phyloP scores from a whole-genome alignment of 2,888 invertebrate species.

The Penaeus monodon region DNA sequence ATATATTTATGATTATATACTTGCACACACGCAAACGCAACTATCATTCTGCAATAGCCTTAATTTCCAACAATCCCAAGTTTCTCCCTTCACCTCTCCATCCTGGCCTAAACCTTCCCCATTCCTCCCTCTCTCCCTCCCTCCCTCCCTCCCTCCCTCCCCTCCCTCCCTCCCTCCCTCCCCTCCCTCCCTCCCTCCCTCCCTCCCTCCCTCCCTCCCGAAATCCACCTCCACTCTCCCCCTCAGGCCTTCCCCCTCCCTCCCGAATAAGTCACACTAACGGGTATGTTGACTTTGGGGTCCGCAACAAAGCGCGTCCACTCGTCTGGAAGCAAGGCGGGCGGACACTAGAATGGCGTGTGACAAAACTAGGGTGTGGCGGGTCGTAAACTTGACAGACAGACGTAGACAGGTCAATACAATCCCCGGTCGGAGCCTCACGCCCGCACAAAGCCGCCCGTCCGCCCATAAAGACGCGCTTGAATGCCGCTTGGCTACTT shows the following conservation, averaged over 20 bases:
- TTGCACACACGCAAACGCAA: no score
- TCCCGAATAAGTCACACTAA: background rate
- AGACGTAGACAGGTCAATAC: conserved; percentile 59
- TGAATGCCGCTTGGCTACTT: conserved; percentile 28
- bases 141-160: background rate
- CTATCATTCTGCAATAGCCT: no score
- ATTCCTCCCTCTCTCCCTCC: no score
- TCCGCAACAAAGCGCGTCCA: conserved; percentile 43
- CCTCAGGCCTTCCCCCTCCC: background rate
- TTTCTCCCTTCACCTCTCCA: no score
- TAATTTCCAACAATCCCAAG: no score
- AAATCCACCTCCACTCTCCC: background rate
- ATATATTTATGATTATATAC: no score
- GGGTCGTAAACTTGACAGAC: conserved; percentile 58
- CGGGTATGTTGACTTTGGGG: conserved; percentile 42
- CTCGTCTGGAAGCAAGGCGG: conserved; percentile 43
- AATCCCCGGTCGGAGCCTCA: conserved; percentile 42
- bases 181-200: background rate
- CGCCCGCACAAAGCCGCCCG: conserved; percentile 49
- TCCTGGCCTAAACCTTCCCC: background rate
- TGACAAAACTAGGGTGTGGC: conserved; percentile 58
- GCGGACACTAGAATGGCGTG: conserved; percentile 52
- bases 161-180: background rate
- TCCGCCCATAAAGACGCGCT: conserved; percentile 26
- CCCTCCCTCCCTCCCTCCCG: background rate